Conservation (phyloP, 2,797 vertebrate species). For the Pseudochromis fuscus region DNA sequence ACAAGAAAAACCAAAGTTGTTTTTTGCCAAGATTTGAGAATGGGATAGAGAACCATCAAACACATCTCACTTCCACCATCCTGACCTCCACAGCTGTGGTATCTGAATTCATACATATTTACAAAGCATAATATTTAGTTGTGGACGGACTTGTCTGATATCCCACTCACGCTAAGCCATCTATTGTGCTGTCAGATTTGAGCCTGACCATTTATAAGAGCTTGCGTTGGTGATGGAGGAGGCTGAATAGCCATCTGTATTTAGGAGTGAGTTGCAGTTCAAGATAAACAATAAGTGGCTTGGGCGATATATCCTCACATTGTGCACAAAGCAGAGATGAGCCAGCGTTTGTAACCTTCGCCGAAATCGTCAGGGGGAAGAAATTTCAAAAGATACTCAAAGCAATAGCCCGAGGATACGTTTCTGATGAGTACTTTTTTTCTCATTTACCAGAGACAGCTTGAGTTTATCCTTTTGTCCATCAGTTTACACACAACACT, state of each 20-base stretch:
- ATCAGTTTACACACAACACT: constrained; percentile 54
- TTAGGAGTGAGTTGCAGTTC: constrained; percentile 35
- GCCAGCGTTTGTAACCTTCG: constrained; percentile 17
- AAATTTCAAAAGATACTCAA: background rate
- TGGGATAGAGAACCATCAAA: constrained; percentile 48
- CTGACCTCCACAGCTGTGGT: constrained; percentile 54
- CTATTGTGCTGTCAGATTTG: constrained; percentile 56
- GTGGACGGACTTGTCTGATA: constrained; percentile 28
- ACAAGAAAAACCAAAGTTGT: constrained; percentile 41
- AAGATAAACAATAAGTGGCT: constrained; percentile 31
- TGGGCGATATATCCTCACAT: background rate
- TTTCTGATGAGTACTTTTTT: constrained; percentile 13
- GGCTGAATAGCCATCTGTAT: constrained; percentile 40
- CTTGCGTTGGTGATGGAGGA: constrained; percentile 56
- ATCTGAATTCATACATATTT: constrained; percentile 69
- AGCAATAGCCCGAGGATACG: background rate
- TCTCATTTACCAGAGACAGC: constrained; percentile 30
- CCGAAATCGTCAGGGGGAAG: constrained; percentile 2
- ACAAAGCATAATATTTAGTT: constrained; percentile 54
- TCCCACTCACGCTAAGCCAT: constrained; percentile 40
- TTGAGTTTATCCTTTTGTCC: constrained; percentile 58
- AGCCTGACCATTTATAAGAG: constrained; percentile 51
- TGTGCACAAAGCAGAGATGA: background rate
- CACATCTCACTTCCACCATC: constrained; percentile 54
- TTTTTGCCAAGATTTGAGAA: constrained; percentile 35